Percentiles rank a stretch among this genome's conserved stretches.
Conservation (phyloP, 2,797 vertebrate genomes). For the Cetoscarus ocellatus region DNA sequence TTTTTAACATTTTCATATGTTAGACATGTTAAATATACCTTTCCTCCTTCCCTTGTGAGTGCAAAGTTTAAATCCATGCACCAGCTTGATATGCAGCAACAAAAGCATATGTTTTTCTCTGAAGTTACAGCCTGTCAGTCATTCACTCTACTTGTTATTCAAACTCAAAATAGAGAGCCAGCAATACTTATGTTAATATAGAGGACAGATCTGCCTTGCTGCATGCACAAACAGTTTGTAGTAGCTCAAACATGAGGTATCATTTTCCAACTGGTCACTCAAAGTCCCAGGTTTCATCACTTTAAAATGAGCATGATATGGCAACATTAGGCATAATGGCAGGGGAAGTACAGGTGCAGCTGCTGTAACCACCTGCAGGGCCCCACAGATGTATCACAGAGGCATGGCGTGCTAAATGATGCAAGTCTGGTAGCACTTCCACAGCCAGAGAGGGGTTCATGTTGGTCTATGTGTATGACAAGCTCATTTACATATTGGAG, state of each 20-base stretch:
- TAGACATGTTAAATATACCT: constrained; percentile 18
- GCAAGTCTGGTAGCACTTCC: constrained; percentile 30
- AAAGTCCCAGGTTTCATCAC: constrained; percentile 6
- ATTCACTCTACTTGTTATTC: constrained; percentile 24
- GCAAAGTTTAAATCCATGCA: constrained; percentile 22
- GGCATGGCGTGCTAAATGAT: constrained; percentile 53
- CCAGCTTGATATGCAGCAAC: not conserved
- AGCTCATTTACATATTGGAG: not conserved
- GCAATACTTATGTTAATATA: constrained; percentile 7
- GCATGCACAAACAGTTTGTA: not conserved
- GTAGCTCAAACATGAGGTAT: constrained; percentile 28
- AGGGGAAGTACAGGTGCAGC: constrained; percentile 48
- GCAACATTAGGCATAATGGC: constrained; percentile 16
- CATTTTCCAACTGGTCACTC: constrained; percentile 6
- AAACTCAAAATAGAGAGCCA: not conserved
- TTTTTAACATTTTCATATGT: constrained; percentile 25
- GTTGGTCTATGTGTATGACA: not conserved
- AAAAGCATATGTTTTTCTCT: not conserved
- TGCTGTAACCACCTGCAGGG: constrained; percentile 62
- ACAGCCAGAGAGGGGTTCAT: constrained; percentile 17
- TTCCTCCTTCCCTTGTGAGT: not conserved
- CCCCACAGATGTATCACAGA: constrained; percentile 22
- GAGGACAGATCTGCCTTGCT: constrained; percentile 21
- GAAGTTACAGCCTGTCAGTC: constrained; percentile 24
- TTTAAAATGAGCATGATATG: constrained; percentile 17